phyloP scores from a whole-genome alignment of 2,113 vertebrate genomes.

The Chrysemys picta region DNA sequence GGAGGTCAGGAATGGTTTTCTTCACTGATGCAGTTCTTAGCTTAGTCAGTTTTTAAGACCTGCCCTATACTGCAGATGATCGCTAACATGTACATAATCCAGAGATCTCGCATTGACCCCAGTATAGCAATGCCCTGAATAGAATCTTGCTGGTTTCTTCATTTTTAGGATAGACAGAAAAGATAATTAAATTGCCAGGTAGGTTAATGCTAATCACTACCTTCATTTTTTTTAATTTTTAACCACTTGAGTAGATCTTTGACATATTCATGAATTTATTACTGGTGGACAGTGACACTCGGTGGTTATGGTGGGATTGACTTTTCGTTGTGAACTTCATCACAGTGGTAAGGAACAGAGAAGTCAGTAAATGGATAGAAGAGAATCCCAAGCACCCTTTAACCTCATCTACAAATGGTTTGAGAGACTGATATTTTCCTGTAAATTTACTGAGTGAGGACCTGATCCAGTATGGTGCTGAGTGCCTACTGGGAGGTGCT shows the following conservation, averaged over 20 bases:
- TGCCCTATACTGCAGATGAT: fast-evolving
- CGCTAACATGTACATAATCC: background rate
- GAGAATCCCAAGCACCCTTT: background rate
- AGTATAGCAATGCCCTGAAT: background rate
- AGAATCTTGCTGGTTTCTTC: slow-evolving; percentile 26
- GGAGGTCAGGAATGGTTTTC: background rate
- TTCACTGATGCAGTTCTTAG: background rate
- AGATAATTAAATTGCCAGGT: slow-evolving; percentile 44
- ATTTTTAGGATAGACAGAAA: slow-evolving; percentile 24
- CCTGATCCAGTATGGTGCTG: background rate
- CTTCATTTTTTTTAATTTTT: slow-evolving; percentile 28
- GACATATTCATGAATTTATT: slow-evolving; percentile 57
- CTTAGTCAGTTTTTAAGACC: slow-evolving; percentile 2
- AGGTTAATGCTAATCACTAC: slow-evolving; percentile 50
- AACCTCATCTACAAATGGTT: background rate
- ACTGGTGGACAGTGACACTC: slow-evolving; percentile 24
- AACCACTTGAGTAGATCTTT: slow-evolving; percentile 46
- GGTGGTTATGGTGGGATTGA: background rate
- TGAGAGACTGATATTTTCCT: background rate
- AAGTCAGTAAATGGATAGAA: background rate
- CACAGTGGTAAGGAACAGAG: background rate
- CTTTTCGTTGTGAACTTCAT: background rate
- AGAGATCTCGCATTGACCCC: background rate
- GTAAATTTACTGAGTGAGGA: background rate
- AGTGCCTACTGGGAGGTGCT: no score